Percentiles rank a stretch among this genome's conserved stretches.
Evolutionary conservation across 2,113 vertebrate species (phyloP).

Genomic region (cattle (Bos taurus)): DNA sequence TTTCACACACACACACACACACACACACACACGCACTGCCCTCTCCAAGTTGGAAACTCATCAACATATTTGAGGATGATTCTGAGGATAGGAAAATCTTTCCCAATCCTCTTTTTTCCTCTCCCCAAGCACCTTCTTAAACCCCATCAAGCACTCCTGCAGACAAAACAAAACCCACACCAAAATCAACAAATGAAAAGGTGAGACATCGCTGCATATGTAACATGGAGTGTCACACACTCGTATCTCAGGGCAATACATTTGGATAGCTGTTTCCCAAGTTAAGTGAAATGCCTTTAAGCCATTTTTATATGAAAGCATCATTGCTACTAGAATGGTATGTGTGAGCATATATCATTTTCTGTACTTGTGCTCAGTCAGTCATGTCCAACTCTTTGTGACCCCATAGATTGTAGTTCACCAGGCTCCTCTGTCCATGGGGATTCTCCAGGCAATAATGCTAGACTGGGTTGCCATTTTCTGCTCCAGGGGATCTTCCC

Average conservation of each 20-base stretch:
- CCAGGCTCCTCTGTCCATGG: neutral
- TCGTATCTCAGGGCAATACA: rapidly evolving
- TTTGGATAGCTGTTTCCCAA: neutral
- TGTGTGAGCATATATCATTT: neutral
- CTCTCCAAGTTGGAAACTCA: neutral
- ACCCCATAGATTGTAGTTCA: rapidly evolving
- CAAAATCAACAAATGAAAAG: neutral
- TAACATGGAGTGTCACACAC: neutral
- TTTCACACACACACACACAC: neutral
- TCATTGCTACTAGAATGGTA: neutral
- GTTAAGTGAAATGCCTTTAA: neutral
- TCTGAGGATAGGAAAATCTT: neutral
- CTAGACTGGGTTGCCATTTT: neutral
- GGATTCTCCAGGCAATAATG: neutral
- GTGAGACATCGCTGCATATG: neutral
- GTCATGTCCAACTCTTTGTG: neutral
- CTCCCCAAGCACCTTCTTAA: neutral
- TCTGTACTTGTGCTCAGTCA: neutral
- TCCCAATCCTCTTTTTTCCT: neutral
- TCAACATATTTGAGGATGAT: neutral
- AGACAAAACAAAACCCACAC: neutral
- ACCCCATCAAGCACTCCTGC: neutral
- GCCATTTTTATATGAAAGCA: neutral
- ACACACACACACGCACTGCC: neutral
- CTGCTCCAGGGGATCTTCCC: neutral